phyloP scores from a whole-genome alignment of 2,888 invertebrate species.

The Noctua pronuba region DNA sequence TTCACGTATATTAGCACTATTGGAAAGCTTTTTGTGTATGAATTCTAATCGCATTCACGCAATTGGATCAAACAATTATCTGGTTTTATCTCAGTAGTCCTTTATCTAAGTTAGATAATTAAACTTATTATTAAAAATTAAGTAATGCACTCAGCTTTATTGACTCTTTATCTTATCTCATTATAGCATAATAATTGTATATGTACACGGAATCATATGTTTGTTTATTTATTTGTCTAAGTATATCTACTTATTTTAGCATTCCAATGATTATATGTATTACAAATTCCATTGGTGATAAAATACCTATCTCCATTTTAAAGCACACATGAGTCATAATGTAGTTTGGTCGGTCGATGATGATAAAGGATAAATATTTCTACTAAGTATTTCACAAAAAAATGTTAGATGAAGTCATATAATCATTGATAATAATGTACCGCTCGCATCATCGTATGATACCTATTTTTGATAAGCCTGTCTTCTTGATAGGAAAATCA shows the following conservation, averaged over 20 bases:
- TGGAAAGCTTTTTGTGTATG: constrained; percentile 71
- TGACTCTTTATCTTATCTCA: constrained; percentile 70
- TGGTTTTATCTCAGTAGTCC: not conserved
- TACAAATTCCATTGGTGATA: constrained; percentile 74
- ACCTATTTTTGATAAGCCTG: constrained; percentile 57
- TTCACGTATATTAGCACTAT: constrained; percentile 80
- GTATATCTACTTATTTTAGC: constrained; percentile 64
- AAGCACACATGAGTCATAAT: constrained; percentile 73
- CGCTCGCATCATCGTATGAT: constrained; percentile 65
- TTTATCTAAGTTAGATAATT: constrained; percentile 39
- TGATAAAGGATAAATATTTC: constrained; percentile 72
- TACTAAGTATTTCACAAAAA: constrained; percentile 76
- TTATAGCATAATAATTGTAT: constrained; percentile 50
- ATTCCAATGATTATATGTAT: constrained; percentile 69
- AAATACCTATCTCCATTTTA: constrained; percentile 71
- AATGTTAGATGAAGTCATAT: constrained; percentile 76
- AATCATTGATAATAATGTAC: constrained; percentile 70
- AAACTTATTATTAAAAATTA: constrained; percentile 51
- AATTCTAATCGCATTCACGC: constrained; percentile 17
- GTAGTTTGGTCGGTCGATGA: constrained; percentile 70
- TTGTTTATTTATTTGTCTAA: constrained; percentile 67
- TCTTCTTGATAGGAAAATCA: constrained; percentile 19
- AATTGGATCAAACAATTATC: constrained; percentile 31
- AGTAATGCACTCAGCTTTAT: constrained; percentile 59
- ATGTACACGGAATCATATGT: constrained; percentile 64